These are phyloP conservation scores for Terebella lapidaria DNA, from an alignment of 2,888 invertebrate genomes.

Conservation along the genomic window DNA sequence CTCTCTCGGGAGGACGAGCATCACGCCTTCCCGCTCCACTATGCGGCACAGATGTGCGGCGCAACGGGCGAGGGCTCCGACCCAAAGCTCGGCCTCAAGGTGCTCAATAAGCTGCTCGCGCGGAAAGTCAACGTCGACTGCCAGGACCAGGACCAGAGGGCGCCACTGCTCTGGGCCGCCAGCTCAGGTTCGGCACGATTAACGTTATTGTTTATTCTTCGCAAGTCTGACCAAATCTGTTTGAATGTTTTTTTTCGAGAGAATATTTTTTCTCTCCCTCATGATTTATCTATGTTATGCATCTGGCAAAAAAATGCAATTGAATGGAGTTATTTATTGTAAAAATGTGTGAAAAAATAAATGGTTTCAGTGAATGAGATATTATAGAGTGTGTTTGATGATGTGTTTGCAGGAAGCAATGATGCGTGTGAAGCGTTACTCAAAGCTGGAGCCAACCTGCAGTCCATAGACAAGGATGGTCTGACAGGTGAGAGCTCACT, in stretches of 20 bases:
- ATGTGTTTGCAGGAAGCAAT: constrained; percentile 66
- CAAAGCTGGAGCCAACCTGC: constrained; percentile 78
- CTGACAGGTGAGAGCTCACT: constrained; percentile 61
- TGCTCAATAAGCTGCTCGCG: constrained; percentile 72
- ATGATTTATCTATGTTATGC: too few species aligned
- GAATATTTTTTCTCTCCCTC: too few species aligned
- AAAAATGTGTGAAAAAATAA: too few species aligned
- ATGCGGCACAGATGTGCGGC: constrained; percentile 93
- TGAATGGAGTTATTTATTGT: too few species aligned
- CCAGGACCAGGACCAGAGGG: constrained; percentile 85
- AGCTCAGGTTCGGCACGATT: constrained; percentile 71
- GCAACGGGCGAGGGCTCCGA: constrained; percentile 32
- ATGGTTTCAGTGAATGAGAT: too few species aligned
- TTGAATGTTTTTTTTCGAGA: not conserved
- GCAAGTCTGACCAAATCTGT: not conserved
- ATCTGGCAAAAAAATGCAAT: too few species aligned
- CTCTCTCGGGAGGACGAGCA: constrained; percentile 86
- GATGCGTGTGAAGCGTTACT: constrained; percentile 85
- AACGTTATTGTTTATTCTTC: not conserved
- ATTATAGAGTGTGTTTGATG: too few species aligned
- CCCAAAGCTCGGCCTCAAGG: constrained; percentile 65
- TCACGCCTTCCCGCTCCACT: constrained; percentile 92
- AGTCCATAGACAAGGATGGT: constrained; percentile 84
- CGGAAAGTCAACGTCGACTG: constrained; percentile 75
- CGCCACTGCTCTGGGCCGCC: constrained; percentile 94